Evolutionary conservation across 92 coral and sea anemone genomes (phyloP).

Genomic region (Anthopleura xanthogrammica): DNA sequence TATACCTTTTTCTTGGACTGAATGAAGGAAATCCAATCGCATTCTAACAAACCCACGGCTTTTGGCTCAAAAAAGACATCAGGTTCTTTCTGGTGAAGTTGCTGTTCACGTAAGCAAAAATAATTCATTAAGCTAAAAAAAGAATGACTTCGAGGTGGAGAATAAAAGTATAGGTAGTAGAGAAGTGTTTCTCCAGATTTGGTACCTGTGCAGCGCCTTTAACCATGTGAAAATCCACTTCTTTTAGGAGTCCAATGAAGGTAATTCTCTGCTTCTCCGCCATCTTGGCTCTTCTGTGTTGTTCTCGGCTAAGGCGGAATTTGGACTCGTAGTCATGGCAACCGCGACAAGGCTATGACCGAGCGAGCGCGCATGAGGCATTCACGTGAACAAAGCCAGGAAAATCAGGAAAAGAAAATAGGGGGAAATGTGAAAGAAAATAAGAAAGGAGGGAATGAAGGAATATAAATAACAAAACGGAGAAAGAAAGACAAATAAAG

Average conservation of each 20-base stretch:
- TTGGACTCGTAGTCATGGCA: slow-evolving; percentile 58
- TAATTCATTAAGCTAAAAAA: not conserved
- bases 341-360: slow-evolving; percentile 13
- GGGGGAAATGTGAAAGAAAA: not conserved
- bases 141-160: not conserved
- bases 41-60: slow-evolving; percentile 84
- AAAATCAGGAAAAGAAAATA: not conserved
- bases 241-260: slow-evolving; percentile 84
- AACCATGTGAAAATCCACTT: slow-evolving; percentile 87
- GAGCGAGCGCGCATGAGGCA: not conserved
- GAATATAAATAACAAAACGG: too few relatives aligned
- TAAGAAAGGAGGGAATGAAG: not conserved
- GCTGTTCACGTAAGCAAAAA: slow-evolving; percentile 45
- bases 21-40: slow-evolving; percentile 86
- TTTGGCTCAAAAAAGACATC: slow-evolving; percentile 67
- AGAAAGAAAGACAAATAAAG: too few relatives aligned
- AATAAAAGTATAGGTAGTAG: not conserved
- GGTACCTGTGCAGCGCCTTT: slow-evolving; percentile 87
- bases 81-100: slow-evolving; percentile 66
- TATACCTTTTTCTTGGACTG: slow-evolving; percentile 82
- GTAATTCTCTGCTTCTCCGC: slow-evolving; percentile 73
- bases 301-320: slow-evolving; percentile 23
- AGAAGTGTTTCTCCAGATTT: not conserved
- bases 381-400: slow-evolving; percentile 10
- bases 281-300: slow-evolving; percentile 50